These are phyloP conservation scores for Caenorhabditis sp. DNA, from an alignment of 2,888 invertebrate species.

Conservation along the genomic window DNA sequence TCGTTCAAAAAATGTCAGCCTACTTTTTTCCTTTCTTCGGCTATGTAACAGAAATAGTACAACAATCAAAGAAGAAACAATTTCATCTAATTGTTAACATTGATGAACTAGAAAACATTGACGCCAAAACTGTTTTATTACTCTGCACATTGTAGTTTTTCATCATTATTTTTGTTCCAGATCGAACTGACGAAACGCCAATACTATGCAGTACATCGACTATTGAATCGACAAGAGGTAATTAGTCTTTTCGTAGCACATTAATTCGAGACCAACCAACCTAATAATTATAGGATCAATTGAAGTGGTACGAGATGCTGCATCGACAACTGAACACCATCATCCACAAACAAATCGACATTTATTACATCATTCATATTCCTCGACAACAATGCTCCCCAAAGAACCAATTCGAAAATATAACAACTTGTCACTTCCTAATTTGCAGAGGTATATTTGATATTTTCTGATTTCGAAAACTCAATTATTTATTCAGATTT, in stretches of 20 bases:
- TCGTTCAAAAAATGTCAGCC: too few species aligned
- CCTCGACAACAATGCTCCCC: background rate
- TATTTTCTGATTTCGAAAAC: background rate
- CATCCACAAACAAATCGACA: background rate
- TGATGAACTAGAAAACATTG: too few species aligned
- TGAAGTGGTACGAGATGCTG: background rate
- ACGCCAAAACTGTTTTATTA: too few species aligned
- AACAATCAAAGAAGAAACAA: too few species aligned
- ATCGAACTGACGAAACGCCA: constrained; percentile 4
- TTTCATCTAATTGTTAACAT: too few species aligned
- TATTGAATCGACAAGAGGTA: background rate
- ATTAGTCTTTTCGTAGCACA: background rate
- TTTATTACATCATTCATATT: constrained; percentile 2
- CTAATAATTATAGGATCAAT: background rate
- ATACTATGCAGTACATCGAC: background rate
- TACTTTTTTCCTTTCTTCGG: too few species aligned
- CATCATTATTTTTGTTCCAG: background rate
- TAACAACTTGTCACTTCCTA: background rate
- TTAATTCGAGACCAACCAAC: background rate
- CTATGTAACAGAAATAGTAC: too few species aligned
- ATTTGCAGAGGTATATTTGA: constrained; percentile 7
- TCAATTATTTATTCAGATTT: constrained; percentile 13
- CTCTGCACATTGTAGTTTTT: too few species aligned
- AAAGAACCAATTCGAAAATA: background rate
- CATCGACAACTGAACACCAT: background rate